phyloP scores from a whole-genome alignment of 2,113 vertebrate species.

The Protobothrops flavoviridis region DNA sequence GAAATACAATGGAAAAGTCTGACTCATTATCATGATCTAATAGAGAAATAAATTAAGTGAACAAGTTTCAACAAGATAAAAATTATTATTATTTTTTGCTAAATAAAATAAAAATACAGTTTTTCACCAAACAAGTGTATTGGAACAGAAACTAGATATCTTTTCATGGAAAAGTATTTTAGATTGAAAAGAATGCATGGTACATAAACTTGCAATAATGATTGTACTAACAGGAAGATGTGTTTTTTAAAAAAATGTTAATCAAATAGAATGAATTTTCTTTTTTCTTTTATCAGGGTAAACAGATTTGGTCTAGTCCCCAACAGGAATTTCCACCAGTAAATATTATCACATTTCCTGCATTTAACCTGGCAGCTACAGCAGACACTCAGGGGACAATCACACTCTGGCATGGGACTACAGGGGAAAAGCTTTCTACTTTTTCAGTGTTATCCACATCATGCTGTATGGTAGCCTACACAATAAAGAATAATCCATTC shows the following conservation, averaged over 20 bases:
- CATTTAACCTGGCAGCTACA: conserved; percentile 62
- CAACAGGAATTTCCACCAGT: conserved; percentile 65
- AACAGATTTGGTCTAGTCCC: conserved; percentile 71
- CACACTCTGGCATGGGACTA: conserved; percentile 67
- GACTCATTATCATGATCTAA: not conserved
- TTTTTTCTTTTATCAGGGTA: conserved; percentile 54
- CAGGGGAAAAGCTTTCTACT: conserved; percentile 62
- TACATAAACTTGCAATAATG: not conserved
- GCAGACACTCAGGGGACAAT: conserved; percentile 55
- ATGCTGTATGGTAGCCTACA: conserved; percentile 62
- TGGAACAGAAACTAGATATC: accelerated
- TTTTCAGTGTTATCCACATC: conserved; percentile 48
- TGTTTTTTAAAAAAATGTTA: not conserved
- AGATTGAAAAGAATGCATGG: not conserved
- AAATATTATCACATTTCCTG: conserved; percentile 56
- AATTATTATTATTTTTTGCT: not conserved
- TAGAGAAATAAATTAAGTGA: not conserved
- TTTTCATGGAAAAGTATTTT: not conserved
- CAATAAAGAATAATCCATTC: conserved; percentile 52
- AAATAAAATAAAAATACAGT: not conserved
- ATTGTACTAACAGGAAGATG: not conserved
- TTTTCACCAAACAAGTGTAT: not conserved
- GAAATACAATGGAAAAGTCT: not conserved
- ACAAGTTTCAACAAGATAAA: not conserved
- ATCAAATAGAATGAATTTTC: not conserved